Evolutionary conservation across 2,797 vertebrate species (phyloP).

Genomic region (Chrosomus eos): DNA sequence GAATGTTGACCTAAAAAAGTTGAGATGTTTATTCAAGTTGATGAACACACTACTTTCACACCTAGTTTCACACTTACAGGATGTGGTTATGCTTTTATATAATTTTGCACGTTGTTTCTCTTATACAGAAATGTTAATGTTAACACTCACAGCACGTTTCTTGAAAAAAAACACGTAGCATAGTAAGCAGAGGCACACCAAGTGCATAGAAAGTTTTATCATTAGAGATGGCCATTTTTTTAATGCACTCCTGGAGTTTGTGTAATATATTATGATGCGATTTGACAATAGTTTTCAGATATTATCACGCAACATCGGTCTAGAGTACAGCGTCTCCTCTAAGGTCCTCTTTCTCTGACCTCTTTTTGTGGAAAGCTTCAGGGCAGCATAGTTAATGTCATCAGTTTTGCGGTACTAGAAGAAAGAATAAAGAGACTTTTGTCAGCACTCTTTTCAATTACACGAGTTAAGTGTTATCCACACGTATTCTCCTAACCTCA

Average conservation of each 20-base stretch:
- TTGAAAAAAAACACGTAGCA: not conserved
- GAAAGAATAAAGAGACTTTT: not conserved
- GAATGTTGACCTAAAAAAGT: not conserved
- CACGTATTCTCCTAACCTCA: not conserved
- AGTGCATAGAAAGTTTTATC: not conserved
- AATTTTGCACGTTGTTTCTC: not conserved
- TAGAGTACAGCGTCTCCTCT: not conserved
- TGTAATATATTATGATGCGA: not conserved
- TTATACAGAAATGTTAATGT: not conserved
- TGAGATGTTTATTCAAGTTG: not conserved
- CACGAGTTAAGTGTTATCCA: not conserved
- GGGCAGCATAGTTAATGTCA: constrained; percentile 8
- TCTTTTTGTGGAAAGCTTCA: constrained; percentile 20
- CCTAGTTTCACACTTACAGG: not conserved
- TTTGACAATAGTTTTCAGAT: not conserved
- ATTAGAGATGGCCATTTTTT: not conserved
- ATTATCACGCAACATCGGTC: not conserved
- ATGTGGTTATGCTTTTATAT: constrained; percentile 1
- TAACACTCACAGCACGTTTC: not conserved
- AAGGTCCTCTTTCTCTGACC: constrained; percentile 12
- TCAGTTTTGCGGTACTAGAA: not conserved
- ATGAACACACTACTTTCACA: not conserved
- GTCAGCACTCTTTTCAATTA: not conserved
- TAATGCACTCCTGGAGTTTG: not conserved
- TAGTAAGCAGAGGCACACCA: not conserved